Evolutionary conservation across 1,140 invertebrate species (phyloP).

Genomic region (Cydia strobilella): DNA sequence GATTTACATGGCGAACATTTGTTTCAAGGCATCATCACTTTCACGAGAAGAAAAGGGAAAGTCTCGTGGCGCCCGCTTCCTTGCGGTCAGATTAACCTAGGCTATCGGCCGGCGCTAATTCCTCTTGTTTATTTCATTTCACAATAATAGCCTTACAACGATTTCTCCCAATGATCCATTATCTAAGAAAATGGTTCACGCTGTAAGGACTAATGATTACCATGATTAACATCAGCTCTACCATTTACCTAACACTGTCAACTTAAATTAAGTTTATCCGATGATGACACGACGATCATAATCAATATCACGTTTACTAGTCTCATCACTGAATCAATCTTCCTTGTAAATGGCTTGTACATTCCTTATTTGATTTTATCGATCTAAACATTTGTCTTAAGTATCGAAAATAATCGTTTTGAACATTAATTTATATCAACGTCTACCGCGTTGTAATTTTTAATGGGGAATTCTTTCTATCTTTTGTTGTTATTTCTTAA

Average conservation of each 20-base stretch:
- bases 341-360: constrained; percentile 51
- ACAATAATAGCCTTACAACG: constrained; percentile 58
- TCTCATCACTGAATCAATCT: constrained; percentile 66
- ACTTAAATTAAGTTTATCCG: constrained; percentile 14
- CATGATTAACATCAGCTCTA: not conserved
- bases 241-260: constrained; percentile 22
- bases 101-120: constrained; percentile 68
- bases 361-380: constrained; percentile 52
- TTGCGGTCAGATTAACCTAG: constrained; percentile 72
- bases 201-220: constrained; percentile 22
- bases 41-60: constrained; percentile 78
- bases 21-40: constrained; percentile 76
- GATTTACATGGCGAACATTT: constrained; percentile 39
- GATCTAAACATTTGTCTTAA: constrained; percentile 38
- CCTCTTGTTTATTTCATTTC: constrained; percentile 73
- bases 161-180: constrained; percentile 51
- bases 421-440: no score
- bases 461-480: not conserved
- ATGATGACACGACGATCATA: constrained; percentile 46
- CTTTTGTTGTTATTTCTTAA: constrained; percentile 21
- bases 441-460: no score
- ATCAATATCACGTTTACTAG: constrained; percentile 60
- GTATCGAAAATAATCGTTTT: constrained; percentile 22
- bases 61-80: constrained; percentile 68
- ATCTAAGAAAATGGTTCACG: constrained; percentile 42